phyloP scores from a whole-genome alignment of 2,888 invertebrate genomes.

The Aspidiotus rigidus region DNA sequence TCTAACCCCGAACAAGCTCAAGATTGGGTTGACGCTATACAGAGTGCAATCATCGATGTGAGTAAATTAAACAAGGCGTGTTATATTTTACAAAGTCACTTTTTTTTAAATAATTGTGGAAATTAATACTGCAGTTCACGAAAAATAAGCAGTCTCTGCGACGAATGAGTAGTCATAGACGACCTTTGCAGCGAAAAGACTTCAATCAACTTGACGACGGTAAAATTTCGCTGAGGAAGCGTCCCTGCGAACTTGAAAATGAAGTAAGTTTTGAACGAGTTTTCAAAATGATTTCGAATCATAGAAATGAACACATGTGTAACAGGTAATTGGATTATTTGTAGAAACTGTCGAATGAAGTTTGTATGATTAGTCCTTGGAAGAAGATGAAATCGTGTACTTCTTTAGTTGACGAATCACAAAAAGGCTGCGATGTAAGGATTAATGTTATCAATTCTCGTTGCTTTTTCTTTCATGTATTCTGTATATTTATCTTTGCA shows the following conservation, averaged over 20 bases:
- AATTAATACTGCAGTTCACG: neutral
- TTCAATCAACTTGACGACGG: conserved; percentile 20
- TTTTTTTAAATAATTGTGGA: neutral
- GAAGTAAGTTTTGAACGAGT: conserved; percentile 1
- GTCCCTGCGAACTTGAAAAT: neutral
- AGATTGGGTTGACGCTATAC: conserved; percentile 51
- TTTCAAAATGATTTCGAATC: too few species aligned
- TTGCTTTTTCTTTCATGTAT: neutral
- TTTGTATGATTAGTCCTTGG: conserved; percentile 33
- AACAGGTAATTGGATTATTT: too few species aligned
- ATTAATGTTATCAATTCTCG: neutral
- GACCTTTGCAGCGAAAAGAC: conserved; percentile 19
- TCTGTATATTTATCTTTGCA: neutral
- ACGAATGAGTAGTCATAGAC: conserved; percentile 18
- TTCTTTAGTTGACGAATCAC: neutral
- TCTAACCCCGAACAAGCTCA: conserved; percentile 46
- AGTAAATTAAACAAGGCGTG: neutral
- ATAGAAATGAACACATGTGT: too few species aligned
- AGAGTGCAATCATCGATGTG: conserved; percentile 49
- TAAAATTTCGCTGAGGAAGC: conserved; percentile 5
- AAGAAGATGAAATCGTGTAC: conserved; percentile 35
- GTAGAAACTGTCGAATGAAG: conserved; percentile 20
- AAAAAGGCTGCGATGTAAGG: neutral
- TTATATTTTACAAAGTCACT: neutral
- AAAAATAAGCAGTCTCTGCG: conserved; percentile 16